phyloP scores from a whole-genome alignment of 2,113 vertebrate genomes.

The Sapayoa aenigma region DNA sequence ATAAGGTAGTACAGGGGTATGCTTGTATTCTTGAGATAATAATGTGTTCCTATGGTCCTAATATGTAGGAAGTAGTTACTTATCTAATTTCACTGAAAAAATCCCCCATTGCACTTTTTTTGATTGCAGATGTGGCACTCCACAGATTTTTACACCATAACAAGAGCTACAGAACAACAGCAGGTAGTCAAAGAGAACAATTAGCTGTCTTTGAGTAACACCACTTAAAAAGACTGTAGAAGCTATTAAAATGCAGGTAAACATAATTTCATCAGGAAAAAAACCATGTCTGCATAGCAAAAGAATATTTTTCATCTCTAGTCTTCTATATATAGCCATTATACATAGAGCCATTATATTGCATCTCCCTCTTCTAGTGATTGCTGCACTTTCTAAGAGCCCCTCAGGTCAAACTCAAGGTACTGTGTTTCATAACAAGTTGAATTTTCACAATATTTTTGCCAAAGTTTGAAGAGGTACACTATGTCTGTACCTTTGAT shows the following conservation, averaged over 20 bases:
- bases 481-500: constrained; percentile 28
- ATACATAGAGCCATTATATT: constrained; percentile 9
- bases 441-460: constrained; percentile 60
- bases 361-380: constrained; percentile 37
- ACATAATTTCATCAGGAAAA: not conserved
- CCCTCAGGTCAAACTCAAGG: constrained; percentile 52
- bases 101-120: not conserved
- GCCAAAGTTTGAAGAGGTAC: constrained; percentile 24
- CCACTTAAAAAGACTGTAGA: not conserved
- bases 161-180: not conserved
- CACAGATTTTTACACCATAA: not conserved
- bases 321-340: constrained; percentile 18
- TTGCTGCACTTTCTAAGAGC: constrained; percentile 13
- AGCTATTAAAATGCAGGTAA: constrained; percentile 22
- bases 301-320: constrained; percentile 9
- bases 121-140: not conserved
- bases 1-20: not conserved
- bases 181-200: not conserved
- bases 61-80: not conserved
- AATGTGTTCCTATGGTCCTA: not conserved
- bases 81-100: not conserved
- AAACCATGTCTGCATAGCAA: not conserved
- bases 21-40: not conserved
- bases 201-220: not conserved
- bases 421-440: constrained; percentile 51